Conservation (phyloP, 2,888 invertebrate genomes). For the Chrysolina haemoptera region DNA sequence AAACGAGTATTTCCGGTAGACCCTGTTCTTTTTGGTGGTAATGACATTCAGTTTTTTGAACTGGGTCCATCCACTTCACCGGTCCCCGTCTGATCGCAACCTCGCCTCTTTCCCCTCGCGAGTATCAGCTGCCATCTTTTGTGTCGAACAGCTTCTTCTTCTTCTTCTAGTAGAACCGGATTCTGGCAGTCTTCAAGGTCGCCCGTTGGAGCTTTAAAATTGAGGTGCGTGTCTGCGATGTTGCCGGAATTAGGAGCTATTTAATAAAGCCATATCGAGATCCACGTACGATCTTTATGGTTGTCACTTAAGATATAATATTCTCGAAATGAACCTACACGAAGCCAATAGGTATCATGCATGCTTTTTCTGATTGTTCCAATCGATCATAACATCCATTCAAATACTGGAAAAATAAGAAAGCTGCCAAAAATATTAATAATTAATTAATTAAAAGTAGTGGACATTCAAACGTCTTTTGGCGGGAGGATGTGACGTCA, state of each 20-base stretch:
- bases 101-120: constrained; percentile 39
- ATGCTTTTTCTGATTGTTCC: too few species aligned
- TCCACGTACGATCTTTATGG: neutral
- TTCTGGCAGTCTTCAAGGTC: constrained; percentile 67
- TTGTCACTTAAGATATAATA: neutral
- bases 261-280: neutral
- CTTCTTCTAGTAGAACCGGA: constrained; percentile 67
- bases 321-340: neutral
- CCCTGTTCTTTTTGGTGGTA: constrained; percentile 13
- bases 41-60: constrained; percentile 49
- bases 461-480: too few species aligned
- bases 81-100: constrained; percentile 37
- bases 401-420: too few species aligned
- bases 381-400: too few species aligned
- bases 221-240: constrained; percentile 58
- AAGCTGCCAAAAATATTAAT: too few species aligned
- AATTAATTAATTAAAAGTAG: too few species aligned
- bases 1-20: constrained; percentile 15
- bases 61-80: constrained; percentile 40
- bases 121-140: constrained; percentile 46
- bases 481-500: too few species aligned
- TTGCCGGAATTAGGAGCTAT: constrained; percentile 32
- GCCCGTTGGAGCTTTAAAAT: constrained; percentile 58
- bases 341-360: too few species aligned
- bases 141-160: constrained; percentile 56